phyloP scores from a whole-genome alignment of 2,113 vertebrate genomes.

The Paramormyrops kingsleyae region DNA sequence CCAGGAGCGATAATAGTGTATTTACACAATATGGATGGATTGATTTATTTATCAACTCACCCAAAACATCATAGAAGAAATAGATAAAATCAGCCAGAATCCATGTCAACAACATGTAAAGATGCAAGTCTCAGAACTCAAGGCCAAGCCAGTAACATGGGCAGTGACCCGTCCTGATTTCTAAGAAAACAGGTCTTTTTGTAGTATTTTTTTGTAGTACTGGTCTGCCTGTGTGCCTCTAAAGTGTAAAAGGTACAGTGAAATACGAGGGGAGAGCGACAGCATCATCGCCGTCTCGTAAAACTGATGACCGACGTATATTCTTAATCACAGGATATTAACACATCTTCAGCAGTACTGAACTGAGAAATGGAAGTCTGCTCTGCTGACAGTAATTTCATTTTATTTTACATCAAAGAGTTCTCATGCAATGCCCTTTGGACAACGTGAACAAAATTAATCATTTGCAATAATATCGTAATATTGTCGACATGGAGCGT shows the following conservation, averaged over 20 bases:
- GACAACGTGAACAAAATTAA: not conserved
- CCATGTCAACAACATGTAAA: not conserved
- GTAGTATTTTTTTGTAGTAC: not conserved
- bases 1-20: not conserved
- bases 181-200: not conserved
- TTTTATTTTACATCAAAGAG: constrained; percentile 11
- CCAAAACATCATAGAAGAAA: not conserved
- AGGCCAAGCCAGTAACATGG: not conserved
- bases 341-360: not conserved
- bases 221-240: not conserved
- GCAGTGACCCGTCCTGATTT: not conserved
- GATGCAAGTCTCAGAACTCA: not conserved
- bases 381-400: not conserved
- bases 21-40: not conserved
- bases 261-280: not conserved
- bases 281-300: not conserved
- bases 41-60: not conserved
- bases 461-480: not conserved
- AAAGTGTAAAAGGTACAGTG: not conserved
- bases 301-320: not conserved
- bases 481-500: not conserved
- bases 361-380: not conserved
- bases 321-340: not conserved
- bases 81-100: not conserved
- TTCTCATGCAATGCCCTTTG: not conserved